Percentiles rank a stretch among this genome's conserved stretches.
Evolutionary conservation across 2,888 invertebrate genomes (phyloP).

Genomic region (Tricholauxania praeusta): DNA sequence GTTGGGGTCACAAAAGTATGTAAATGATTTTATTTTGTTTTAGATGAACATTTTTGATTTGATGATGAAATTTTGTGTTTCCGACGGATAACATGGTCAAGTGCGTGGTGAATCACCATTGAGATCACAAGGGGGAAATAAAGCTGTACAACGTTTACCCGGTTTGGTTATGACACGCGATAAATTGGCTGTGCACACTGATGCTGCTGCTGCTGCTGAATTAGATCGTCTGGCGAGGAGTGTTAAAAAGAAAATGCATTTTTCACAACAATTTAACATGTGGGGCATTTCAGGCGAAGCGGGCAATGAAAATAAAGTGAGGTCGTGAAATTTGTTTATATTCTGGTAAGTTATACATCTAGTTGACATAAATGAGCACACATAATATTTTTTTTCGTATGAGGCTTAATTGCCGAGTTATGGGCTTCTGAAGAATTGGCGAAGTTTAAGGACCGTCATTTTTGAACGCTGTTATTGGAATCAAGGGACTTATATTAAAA

Average conservation of each 20-base stretch:
- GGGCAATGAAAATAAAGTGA: too few relatives aligned
- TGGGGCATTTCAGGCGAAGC: too few relatives aligned
- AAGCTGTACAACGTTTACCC: slow-evolving; percentile 64
- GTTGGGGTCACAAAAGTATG: slow-evolving; percentile 95
- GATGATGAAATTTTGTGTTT: slow-evolving; percentile 1
- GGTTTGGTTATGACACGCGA: slow-evolving; percentile 71
- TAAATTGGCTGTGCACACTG: slow-evolving; percentile 82
- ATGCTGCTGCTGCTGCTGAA: slow-evolving; percentile 94
- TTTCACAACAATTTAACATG: too few relatives aligned
- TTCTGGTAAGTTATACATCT: too few relatives aligned
- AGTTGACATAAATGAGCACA: too few relatives aligned
- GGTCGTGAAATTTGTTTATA: too few relatives aligned
- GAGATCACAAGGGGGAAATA: slow-evolving; percentile 70
- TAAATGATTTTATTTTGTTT: not conserved
- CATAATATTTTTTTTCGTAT: too few relatives aligned
- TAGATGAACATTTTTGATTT: not conserved
- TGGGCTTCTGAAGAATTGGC: too few relatives aligned
- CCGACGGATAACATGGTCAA: slow-evolving; percentile 90
- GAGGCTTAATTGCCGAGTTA: too few relatives aligned
- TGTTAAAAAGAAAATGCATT: slow-evolving; percentile 68
- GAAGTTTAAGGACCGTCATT: too few relatives aligned
- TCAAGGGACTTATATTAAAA: too few relatives aligned
- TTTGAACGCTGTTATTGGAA: too few relatives aligned
- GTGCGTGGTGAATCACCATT: slow-evolving; percentile 74
- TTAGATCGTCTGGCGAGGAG: slow-evolving; percentile 86